phyloP scores from a whole-genome alignment of 2,113 vertebrate genomes.

The Anseranas semipalmata region DNA sequence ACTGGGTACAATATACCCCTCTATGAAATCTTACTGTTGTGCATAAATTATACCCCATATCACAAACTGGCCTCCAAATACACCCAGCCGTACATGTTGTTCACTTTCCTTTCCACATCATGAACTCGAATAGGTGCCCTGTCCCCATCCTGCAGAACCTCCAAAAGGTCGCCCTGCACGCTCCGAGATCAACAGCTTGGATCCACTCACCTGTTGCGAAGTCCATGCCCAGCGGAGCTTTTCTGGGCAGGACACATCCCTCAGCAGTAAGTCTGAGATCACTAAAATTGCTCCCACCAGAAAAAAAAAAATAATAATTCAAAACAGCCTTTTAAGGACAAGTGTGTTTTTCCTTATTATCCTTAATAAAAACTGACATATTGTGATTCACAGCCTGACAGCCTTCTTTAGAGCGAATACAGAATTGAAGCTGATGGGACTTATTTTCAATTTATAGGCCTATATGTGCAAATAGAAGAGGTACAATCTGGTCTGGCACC shows the following conservation, averaged over 20 bases:
- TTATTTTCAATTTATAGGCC: background rate
- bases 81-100: fast-evolving
- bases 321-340: background rate
- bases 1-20: fast-evolving
- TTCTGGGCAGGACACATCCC: background rate
- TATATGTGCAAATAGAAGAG: background rate
- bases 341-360: background rate
- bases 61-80: background rate
- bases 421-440: background rate
- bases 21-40: background rate
- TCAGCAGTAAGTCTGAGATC: background rate
- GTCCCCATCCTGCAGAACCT: background rate
- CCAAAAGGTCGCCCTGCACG: background rate
- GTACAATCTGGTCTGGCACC: background rate
- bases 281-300: background rate
- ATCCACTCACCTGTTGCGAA: background rate
- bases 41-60: background rate
- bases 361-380: conserved; percentile 1
- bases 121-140: background rate
- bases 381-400: background rate
- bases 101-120: fast-evolving
- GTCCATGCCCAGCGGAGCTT: background rate
- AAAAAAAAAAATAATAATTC: background rate
- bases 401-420: background rate
- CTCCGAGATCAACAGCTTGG: background rate